Conservation (phyloP, 2,113 vertebrate species). For the Dicentrarchus labrax region DNA sequence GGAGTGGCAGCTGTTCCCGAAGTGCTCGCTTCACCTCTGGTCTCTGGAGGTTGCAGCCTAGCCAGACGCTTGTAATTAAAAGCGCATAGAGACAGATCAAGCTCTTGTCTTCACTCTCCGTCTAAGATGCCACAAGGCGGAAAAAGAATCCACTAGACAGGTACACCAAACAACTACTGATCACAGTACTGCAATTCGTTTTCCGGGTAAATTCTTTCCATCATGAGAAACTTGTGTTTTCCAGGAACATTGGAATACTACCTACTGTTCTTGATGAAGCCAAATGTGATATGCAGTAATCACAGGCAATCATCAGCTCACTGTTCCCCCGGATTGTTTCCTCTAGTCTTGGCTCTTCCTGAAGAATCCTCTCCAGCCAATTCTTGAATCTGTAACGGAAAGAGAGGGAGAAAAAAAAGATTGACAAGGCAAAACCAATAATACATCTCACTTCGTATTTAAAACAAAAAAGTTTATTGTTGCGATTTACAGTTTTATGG, state of each 20-base stretch:
- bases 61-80: slow-evolving; percentile 78
- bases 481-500: background rate
- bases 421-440: slow-evolving; percentile 16
- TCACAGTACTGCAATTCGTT: background rate
- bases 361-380: slow-evolving; percentile 26
- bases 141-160: slow-evolving; percentile 35
- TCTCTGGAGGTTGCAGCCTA: slow-evolving; percentile 60
- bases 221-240: background rate
- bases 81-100: slow-evolving; percentile 67
- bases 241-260: slow-evolving; percentile 10
- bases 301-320: slow-evolving; percentile 30
- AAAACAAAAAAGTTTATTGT: background rate
- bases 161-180: slow-evolving; percentile 10
- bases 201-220: background rate
- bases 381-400: slow-evolving; percentile 6
- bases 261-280: slow-evolving; percentile 8
- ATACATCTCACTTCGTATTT: background rate
- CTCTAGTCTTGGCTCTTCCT: slow-evolving; percentile 8
- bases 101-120: slow-evolving; percentile 37
- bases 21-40: slow-evolving; percentile 62
- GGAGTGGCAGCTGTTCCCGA: slow-evolving; percentile 61
- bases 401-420: background rate
- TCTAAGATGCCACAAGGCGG: slow-evolving; percentile 39
- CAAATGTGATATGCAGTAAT: slow-evolving; percentile 36
- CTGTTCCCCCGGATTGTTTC: slow-evolving; percentile 26